A percentile compares a stretch with the other conserved stretches of the same genome.
These are phyloP conservation scores for Latrodectus geometricus DNA, from an alignment of 1,140 invertebrate species.

Conservation along the genomic window DNA sequence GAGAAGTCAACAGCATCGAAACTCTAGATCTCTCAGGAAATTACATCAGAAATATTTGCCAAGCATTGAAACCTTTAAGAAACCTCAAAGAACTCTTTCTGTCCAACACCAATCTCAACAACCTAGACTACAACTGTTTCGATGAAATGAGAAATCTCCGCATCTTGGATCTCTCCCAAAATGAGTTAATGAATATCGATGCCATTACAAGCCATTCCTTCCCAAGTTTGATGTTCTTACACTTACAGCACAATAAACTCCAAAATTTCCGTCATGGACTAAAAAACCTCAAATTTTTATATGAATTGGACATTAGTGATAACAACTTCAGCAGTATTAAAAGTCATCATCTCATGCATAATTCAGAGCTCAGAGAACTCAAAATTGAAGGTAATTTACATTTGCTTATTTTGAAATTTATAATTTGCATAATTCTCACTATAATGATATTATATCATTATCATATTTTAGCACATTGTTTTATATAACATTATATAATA, in stretches of 20 bases:
- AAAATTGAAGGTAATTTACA: conserved; percentile 30
- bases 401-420: background rate
- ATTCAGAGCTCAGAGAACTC: background rate
- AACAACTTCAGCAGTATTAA: conserved; percentile 37
- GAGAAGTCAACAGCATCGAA: conserved; percentile 2
- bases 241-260: conserved; percentile 25
- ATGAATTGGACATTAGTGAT: conserved; percentile 29
- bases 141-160: conserved; percentile 69
- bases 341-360: conserved; percentile 31
- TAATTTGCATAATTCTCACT: no score
- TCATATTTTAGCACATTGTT: no score
- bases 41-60: conserved; percentile 7
- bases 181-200: conserved; percentile 74
- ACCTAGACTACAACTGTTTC: conserved; percentile 16
- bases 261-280: conserved; percentile 19
- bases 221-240: conserved; percentile 3
- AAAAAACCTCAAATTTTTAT: conserved; percentile 30
- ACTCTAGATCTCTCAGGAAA: conserved; percentile 53
- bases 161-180: conserved; percentile 81
- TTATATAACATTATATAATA: no score
- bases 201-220: conserved; percentile 34
- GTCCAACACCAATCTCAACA: conserved; percentile 67
- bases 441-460: no score
- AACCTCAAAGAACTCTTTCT: conserved; percentile 27
- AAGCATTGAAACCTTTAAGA: conserved; percentile 23